Evolutionary conservation across 2,797 vertebrate species (phyloP).

Genomic region (Vireo griseus): DNA sequence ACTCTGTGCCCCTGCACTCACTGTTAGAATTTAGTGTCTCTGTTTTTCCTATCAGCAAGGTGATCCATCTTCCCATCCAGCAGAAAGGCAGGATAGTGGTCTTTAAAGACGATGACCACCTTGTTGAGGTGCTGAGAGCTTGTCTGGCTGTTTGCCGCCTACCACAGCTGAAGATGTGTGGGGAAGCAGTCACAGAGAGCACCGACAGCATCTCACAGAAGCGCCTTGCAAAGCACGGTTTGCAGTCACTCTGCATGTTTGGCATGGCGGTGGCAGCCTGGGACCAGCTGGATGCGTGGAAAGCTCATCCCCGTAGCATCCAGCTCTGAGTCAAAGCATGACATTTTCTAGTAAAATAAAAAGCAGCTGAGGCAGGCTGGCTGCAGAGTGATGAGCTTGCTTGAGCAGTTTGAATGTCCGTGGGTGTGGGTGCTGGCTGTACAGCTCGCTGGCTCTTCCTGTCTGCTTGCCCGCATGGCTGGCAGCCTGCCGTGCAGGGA

Average conservation of each 20-base stretch:
- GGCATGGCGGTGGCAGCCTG: neutral
- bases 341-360: conserved; percentile 49
- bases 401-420: neutral
- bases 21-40: neutral
- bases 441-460: neutral
- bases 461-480: neutral
- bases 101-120: neutral
- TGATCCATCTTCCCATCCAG: neutral
- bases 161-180: fast-evolving
- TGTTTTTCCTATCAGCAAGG: neutral
- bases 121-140: neutral
- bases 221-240: neutral
- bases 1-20: neutral
- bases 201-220: neutral
- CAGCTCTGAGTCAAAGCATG: conserved; percentile 31
- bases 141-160: neutral
- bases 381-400: neutral
- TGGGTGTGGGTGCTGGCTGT: neutral
- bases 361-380: conserved; percentile 44
- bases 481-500: neutral
- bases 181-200: neutral
- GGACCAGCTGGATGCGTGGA: neutral
- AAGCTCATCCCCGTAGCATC: neutral
- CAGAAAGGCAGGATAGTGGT: neutral
- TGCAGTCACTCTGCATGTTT: neutral